These are phyloP conservation scores for Mythimna loreyi DNA, from an alignment of 2,888 invertebrate species.

Conservation along the genomic window DNA sequence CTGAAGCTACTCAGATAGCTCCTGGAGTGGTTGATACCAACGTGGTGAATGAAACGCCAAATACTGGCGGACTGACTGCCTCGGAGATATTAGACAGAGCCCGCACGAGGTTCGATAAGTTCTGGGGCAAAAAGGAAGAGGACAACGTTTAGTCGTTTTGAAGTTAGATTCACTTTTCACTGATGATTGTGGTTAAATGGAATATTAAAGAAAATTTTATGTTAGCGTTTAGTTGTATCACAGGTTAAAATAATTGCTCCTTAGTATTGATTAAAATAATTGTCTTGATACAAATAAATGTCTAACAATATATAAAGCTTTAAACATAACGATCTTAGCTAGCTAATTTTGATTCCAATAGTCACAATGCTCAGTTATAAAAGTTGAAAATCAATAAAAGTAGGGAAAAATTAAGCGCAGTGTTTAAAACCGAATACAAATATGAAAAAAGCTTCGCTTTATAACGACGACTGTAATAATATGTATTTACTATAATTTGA, in stretches of 20 bases:
- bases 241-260: constrained; percentile 15
- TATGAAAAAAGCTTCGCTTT: constrained; percentile 86
- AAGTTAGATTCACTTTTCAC: constrained; percentile 63
- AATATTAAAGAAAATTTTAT: constrained; percentile 4
- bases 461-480: constrained; percentile 81
- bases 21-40: constrained; percentile 91
- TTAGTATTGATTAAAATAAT: constrained; percentile 4
- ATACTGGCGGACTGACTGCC: constrained; percentile 90
- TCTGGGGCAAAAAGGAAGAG: constrained; percentile 94
- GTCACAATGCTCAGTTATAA: constrained; percentile 72
- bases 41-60: constrained; percentile 84
- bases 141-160: constrained; percentile 86
- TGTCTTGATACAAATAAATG: constrained; percentile 35
- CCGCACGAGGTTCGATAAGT: constrained; percentile 95
- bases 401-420: constrained; percentile 77
- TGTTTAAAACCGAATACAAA: constrained; percentile 76
- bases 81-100: constrained; percentile 95
- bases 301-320: constrained; percentile 19
- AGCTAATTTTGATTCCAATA: constrained; percentile 29
- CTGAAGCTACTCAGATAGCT: constrained; percentile 88
- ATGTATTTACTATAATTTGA: constrained; percentile 65
- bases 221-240: constrained; percentile 32
- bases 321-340: constrained; percentile 30
- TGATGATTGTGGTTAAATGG: constrained; percentile 72
- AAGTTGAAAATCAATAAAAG: constrained; percentile 66